Conservation (phyloP, 2,888 invertebrate genomes). For the Epsilonema sp. region DNA sequence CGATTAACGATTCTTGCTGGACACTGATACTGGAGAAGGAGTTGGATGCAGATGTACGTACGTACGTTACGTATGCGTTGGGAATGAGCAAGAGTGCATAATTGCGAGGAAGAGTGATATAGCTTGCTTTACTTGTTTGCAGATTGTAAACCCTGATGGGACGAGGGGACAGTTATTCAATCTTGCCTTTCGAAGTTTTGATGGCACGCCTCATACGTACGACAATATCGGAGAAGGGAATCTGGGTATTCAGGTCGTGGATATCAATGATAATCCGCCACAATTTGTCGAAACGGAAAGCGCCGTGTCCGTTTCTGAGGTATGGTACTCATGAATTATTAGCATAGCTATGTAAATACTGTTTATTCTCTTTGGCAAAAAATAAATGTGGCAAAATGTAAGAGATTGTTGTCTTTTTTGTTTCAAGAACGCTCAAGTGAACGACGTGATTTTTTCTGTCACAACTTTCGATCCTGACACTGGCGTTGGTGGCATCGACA, state of each 20-base stretch:
- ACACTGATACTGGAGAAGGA: constrained; percentile 14
- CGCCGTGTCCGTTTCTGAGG: constrained; percentile 57
- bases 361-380: no score
- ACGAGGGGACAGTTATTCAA: constrained; percentile 11
- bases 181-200: constrained; percentile 12
- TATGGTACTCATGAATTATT: no score
- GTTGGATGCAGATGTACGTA: constrained; percentile 21
- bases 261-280: constrained; percentile 31
- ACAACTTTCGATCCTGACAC: constrained; percentile 27
- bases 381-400: no score
- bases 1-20: constrained; percentile 16
- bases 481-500: constrained; percentile 25
- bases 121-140: no score
- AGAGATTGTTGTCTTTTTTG: no score
- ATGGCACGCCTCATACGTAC: constrained; percentile 13
- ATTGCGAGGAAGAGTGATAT: no score
- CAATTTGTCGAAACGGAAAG: constrained; percentile 45
- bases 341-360: no score
- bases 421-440: no score
- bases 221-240: no score
- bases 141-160: constrained; percentile 16
- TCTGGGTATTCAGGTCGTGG: constrained; percentile 25
- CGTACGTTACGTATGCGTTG: not conserved
- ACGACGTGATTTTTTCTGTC: constrained; percentile 18
- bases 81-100: no score